Percentiles rank a stretch among this genome's conserved stretches.
These are phyloP conservation scores for Cephalotes varians DNA, from an alignment of 2,888 invertebrate species.

Conservation along the genomic window DNA sequence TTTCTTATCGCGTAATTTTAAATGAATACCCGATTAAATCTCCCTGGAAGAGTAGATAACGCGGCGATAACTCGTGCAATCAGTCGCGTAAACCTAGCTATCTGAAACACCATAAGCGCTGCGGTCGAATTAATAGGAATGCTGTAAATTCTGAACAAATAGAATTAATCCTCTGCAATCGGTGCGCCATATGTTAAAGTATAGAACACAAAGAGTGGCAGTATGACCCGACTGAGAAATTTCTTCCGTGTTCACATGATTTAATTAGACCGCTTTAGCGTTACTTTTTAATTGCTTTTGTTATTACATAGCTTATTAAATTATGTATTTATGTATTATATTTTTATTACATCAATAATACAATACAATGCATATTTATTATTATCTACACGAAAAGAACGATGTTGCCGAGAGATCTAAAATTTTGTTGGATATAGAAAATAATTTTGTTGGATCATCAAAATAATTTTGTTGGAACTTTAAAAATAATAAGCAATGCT, in stretches of 20 bases:
- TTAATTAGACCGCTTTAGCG: background rate
- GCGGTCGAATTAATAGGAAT: constrained; percentile 63
- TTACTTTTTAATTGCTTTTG: background rate
- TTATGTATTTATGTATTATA: background rate
- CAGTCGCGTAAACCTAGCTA: constrained; percentile 26
- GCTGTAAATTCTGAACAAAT: constrained; percentile 59
- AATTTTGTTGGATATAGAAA: too few relatives aligned
- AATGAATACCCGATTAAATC: constrained; percentile 56
- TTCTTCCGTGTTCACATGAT: background rate
- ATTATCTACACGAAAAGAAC: too few relatives aligned
- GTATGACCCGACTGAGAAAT: background rate
- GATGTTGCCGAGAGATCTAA: too few relatives aligned
- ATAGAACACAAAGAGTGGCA: constrained; percentile 11
- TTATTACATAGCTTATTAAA: background rate
- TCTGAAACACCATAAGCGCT: constrained; percentile 49
- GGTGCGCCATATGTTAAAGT: constrained; percentile 60
- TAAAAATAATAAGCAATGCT: too few relatives aligned
- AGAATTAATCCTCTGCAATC: constrained; percentile 62
- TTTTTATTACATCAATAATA: background rate
- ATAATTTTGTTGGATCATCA: too few relatives aligned
- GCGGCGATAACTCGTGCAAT: constrained; percentile 42
- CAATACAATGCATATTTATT: background rate
- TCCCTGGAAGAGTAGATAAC: constrained; percentile 51
- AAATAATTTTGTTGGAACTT: too few relatives aligned
- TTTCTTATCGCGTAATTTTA: constrained; percentile 38